These are phyloP conservation scores for Anarsia innoxiella DNA, from an alignment of 2,888 invertebrate genomes.

Conservation along the genomic window DNA sequence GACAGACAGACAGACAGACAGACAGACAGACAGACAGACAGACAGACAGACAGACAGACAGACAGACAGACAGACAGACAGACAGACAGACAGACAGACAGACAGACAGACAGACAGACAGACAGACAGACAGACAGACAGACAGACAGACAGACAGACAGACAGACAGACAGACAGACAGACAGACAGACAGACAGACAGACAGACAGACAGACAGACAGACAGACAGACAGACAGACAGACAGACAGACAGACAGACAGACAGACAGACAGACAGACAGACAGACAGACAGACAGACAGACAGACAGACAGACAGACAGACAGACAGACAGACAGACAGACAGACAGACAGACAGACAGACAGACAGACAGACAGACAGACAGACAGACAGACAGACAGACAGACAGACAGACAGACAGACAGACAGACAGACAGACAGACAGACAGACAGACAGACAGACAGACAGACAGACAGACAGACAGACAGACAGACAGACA, in stretches of 20 bases:
- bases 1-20: constrained; percentile 2
- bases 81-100: constrained; percentile 2
- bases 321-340: constrained; percentile 3
- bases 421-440: constrained; percentile 3
- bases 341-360: constrained; percentile 4
- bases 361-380: constrained; percentile 4
- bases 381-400: constrained; percentile 3
- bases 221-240: not conserved
- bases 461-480: constrained; percentile 3
- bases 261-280: constrained; percentile 1
- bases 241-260: constrained; percentile 1
- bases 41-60: constrained; percentile 2
- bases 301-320: not conserved
- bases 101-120: constrained; percentile 2
- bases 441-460: constrained; percentile 5
- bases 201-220: constrained; percentile 1
- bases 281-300: not conserved
- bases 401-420: constrained; percentile 4
- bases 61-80: constrained; percentile 2
- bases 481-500: constrained; percentile 2
- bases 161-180: constrained; percentile 1
- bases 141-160: constrained; percentile 1
- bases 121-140: constrained; percentile 2
- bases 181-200: constrained; percentile 1
- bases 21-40: constrained; percentile 2